Conservation (phyloP, 2,113 vertebrate species). For the Hiodon alosoides region DNA sequence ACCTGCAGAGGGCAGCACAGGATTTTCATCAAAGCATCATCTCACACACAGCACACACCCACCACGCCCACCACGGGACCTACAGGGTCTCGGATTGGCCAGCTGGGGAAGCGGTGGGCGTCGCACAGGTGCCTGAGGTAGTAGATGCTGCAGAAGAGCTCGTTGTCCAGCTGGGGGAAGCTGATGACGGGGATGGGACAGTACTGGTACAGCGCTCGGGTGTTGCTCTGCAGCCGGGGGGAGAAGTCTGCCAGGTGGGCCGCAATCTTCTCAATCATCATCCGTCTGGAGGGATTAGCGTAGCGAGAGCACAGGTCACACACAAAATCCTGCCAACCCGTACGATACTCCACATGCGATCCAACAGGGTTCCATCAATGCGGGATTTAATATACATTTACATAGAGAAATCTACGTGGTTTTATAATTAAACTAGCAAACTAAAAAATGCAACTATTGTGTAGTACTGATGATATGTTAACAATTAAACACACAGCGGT, state of each 20-base stretch:
- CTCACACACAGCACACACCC: not conserved
- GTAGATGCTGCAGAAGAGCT: conserved; percentile 99
- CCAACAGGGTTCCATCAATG: no score
- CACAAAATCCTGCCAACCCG: no score
- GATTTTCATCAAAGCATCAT: no score
- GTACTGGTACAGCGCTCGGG: conserved; percentile 94
- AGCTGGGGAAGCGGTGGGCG: conserved; percentile 83
- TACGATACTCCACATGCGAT: no score
- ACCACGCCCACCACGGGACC: conserved; percentile 33
- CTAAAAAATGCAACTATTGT: no score
- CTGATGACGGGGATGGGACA: conserved; percentile 92
- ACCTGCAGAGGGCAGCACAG: conserved; percentile 60
- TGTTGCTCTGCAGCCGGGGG: conserved; percentile 95
- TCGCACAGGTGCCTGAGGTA: conserved; percentile 98
- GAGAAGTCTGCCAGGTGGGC: conserved; percentile 95
- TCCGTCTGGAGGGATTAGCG: conserved; percentile 60
- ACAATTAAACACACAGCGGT: no score
- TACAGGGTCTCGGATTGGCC: conserved; percentile 95
- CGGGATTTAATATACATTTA: no score
- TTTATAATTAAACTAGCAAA: no score
- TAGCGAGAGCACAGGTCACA: no score
- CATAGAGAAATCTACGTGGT: no score
- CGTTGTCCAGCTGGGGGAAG: conserved; percentile 92
- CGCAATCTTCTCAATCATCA: conserved; percentile 98
- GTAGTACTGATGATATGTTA: no score